Conservation (phyloP, 2,113 vertebrate genomes). For the Psephotus haematonotus region DNA sequence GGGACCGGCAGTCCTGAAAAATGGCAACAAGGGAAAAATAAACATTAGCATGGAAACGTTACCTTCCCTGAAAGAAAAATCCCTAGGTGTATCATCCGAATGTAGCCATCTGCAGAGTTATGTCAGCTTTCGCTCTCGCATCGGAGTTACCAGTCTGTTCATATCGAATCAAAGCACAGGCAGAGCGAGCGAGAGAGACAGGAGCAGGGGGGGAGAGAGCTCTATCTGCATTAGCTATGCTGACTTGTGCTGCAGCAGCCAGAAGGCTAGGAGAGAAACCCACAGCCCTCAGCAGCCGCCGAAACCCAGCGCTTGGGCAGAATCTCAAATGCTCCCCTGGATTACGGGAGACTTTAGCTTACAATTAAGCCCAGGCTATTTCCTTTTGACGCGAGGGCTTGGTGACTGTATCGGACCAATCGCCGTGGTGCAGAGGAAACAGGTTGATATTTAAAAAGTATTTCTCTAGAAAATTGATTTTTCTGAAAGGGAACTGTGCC, state of each 20-base stretch:
- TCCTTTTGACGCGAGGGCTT: conserved; percentile 87
- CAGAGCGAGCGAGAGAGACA: conserved; percentile 30
- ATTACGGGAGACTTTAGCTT: conserved; percentile 89
- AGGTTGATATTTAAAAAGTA: conserved; percentile 67
- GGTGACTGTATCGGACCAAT: conserved; percentile 81
- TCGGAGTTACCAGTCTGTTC: conserved; percentile 79
- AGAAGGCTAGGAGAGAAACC: conserved; percentile 79
- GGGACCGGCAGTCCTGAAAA: conserved; percentile 93
- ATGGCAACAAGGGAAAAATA: conserved; percentile 82
- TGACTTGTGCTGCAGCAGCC: conserved; percentile 86
- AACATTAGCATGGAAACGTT: conserved; percentile 78
- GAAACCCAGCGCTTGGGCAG: conserved; percentile 75
- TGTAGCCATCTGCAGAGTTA: conserved; percentile 82
- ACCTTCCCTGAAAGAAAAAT: conserved; percentile 72
- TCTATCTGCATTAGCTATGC: conserved; percentile 83
- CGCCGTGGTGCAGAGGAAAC: conserved; percentile 66
- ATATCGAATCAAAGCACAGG: conserved; percentile 78
- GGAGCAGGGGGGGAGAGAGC: conserved; percentile 14
- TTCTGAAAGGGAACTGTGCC: background rate
- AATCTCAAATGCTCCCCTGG: conserved; percentile 88
- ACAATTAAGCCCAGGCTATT: conserved; percentile 91
- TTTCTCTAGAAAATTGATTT: conserved; percentile 27
- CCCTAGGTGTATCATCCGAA: conserved; percentile 77
- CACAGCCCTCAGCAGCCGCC: conserved; percentile 75
- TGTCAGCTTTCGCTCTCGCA: conserved; percentile 76